Base-by-base conservation (phyloP, 2,113 vertebrate genomes). In the Colius striatus region DNA sequence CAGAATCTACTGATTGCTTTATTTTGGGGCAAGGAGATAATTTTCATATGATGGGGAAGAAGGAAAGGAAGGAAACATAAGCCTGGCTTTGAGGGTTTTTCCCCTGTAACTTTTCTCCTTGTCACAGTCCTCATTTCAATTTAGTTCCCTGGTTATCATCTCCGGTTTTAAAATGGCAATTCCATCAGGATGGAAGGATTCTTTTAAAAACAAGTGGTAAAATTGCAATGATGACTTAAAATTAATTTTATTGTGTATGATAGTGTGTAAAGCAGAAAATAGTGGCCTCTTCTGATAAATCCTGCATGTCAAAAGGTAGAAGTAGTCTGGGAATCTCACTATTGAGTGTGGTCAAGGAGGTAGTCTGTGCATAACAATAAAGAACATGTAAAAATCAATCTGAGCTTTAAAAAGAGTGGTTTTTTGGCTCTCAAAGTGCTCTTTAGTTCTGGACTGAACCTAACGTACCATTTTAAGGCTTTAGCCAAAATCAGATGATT, bases 321-420 rank as follows among this genome's bases (percentile, higher is more conserved):
- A 94, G 43, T 6, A 45, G 41, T 29, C 22, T 55, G 83, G 84
- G 58, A 32, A 38, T 57, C 22, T 65, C 22, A 6, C 45, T 79
- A 1, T 15, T n/a, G 34, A 48, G 34, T 0, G 0, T 34, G 57
- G 38, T 70, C 67, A 63, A 53, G 47, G 63, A 47, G 1, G 1
- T 15, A 10, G 27, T 47, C 20, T 83, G 60, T 15, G 15, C 38
- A 5, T 13, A 53, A 20, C 20, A 60, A 8, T 16, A 48, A 61
- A 9, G 66, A 68, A 30, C 2, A 1, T 0, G 0, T 38, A 0
- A 53, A 79, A 80, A 17, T 11, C 68, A 68, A 48, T 23, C 57
- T 34, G 17, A n/a, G 19, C 51, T 71, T 85, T 38, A n/a, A 16
- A 71, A 60, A 70, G n/a, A 62, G 12, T 17, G 3, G 12, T 80